phyloP scores from a whole-genome alignment of 2,888 invertebrate genomes.

The Orthonevra nobilis region DNA sequence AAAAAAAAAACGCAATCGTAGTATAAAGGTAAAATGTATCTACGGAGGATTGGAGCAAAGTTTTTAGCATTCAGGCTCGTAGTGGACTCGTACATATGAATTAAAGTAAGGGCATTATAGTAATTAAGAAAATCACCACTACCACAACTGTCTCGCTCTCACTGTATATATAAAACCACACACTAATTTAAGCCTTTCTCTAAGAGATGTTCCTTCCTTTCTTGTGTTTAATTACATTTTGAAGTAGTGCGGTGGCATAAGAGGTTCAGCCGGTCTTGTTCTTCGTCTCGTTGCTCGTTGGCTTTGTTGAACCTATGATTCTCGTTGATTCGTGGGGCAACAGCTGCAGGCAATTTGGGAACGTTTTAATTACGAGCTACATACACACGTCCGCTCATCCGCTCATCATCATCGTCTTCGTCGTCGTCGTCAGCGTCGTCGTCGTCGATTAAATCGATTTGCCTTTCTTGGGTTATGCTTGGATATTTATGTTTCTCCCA shows the following conservation, averaged over 20 bases:
- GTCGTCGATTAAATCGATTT: conserved; percentile 3
- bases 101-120: conserved; percentile 62
- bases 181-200: conserved; percentile 60
- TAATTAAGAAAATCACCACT: conserved; percentile 66
- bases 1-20: not conserved
- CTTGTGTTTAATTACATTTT: conserved; percentile 41
- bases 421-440: too few relatives aligned
- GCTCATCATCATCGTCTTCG: too few relatives aligned
- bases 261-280: conserved; percentile 13
- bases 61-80: conserved; percentile 11
- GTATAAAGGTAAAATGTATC: not conserved
- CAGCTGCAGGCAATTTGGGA: conserved; percentile 64
- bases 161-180: too few relatives aligned
- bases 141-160: conserved; percentile 19
- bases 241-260: conserved; percentile 38
- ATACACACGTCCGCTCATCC: conserved; percentile 23
- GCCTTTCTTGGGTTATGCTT: conserved; percentile 15
- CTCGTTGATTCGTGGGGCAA: conserved; percentile 55
- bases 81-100: conserved; percentile 39
- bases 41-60: conserved; percentile 1
- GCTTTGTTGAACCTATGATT: conserved; percentile 58
- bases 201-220: conserved; percentile 10
- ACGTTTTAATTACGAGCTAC: conserved; percentile 61
- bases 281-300: conserved; percentile 35
- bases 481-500: not conserved